Percentiles rank a stretch among this genome's conserved stretches.
Conservation (phyloP, 2,888 invertebrate genomes). For the Acanthosoma haemorrhoidale region DNA sequence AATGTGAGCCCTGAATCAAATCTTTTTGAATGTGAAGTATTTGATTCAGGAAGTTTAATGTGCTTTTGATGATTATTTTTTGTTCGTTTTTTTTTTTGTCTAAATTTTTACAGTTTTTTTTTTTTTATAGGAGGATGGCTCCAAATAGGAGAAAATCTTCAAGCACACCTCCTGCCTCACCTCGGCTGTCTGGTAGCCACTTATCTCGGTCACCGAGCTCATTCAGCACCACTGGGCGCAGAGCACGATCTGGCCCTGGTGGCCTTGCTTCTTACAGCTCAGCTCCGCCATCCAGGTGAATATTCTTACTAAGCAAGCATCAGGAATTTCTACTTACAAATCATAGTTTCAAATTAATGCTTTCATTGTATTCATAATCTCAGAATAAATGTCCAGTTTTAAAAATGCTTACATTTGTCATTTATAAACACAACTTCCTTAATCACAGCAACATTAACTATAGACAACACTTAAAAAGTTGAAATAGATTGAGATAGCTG, state of each 20-base stretch:
- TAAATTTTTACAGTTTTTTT: background rate
- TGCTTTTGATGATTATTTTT: background rate
- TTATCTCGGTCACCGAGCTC: constrained; percentile 48
- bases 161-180: constrained; percentile 48
- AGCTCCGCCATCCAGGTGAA: constrained; percentile 41
- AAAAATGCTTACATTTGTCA: no score
- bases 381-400: no score
- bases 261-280: constrained; percentile 63
- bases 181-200: constrained; percentile 42
- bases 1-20: no score
- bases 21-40: no score
- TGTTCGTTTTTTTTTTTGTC: constrained; percentile 37
- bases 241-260: constrained; percentile 72
- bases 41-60: no score
- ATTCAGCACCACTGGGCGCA: constrained; percentile 38
- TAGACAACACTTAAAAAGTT: no score
- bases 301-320: background rate
- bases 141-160: constrained; percentile 45
- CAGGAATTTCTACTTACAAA: no score
- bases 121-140: constrained; percentile 39
- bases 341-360: no score
- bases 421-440: no score
- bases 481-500: no score
- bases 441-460: no score
- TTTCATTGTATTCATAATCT: no score